Evolutionary conservation across 2,113 vertebrate genomes (phyloP), one percentile per base, ranked within the genome.

Genomic region (Lagenorhynchus albirostris): DNA sequence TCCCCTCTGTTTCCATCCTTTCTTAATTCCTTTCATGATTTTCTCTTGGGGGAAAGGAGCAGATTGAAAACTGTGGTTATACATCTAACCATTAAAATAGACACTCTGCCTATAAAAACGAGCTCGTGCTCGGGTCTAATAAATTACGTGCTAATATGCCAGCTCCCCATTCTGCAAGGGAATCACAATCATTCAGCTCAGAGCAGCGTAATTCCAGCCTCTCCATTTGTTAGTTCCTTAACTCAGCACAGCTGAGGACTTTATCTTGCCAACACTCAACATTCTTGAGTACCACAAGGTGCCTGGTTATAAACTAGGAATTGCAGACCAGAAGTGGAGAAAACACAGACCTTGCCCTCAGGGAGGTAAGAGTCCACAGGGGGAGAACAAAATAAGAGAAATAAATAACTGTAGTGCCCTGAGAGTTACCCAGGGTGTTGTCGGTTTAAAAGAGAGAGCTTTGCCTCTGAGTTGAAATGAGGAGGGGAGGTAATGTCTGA

Each of bases 61-160:
- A 98, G 97, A 97, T 96, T 98, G 98, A 98, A 98, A 98, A 97
- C 87, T 91, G 77, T n/a, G 67, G 76, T 94, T 98, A 41, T 97
- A 96, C 97, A 98, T 98, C 20, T 97, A 98, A 95, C 77, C 95
- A 95, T 98, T 98, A 97, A 97, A 98, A 97, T 94, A 87, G 96
- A 97, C 96, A 76, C 76, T 98, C 67, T 97, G 96, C 86, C 97
- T 96, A 44, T 92, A 97, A 97, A 98, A 98, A 89, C 74, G 92
- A 98, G 94, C 95, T 98, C 85, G n/a, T 97, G 89, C 53, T 91
- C 97, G 96, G 70, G 53, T 93, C 97, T 98, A 58, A 95, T 98
- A 97, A 98, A 98, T 98, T 98, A 98, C 23, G 33, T 97, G 97
- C 93, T 98, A 97, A 98, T 91, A 94, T 89, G 97, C 92, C 96